These are phyloP conservation scores for Hemicentrotus pulcherrimus DNA, from an alignment of 35 echinoderm and acorn worm species.

Conservation along the genomic window DNA sequence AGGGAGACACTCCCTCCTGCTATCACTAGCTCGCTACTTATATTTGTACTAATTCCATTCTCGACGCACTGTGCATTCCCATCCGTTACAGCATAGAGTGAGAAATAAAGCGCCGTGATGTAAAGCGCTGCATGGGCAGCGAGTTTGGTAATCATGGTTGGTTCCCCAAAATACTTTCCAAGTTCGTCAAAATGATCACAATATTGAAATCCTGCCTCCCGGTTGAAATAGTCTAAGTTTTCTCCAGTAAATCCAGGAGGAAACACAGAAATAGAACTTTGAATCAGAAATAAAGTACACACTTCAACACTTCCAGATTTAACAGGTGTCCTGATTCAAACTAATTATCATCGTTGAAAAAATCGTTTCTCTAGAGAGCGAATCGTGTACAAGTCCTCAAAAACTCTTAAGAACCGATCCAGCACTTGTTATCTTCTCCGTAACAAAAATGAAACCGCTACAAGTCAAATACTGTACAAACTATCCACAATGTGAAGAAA, in stretches of 20 bases:
- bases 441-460: neutral
- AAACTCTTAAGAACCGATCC: neutral
- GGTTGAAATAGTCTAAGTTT: neutral
- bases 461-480: neutral
- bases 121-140: neutral
- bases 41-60: conserved; percentile 35
- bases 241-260: neutral
- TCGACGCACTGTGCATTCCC: conserved; percentile 30
- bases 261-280: neutral
- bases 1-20: conserved; percentile 6
- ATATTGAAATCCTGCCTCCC: neutral
- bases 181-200: neutral
- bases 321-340: neutral
- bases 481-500: neutral
- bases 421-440: neutral
- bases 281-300: neutral
- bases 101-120: neutral
- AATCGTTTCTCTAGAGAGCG: neutral
- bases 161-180: neutral
- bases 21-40: neutral
- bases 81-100: neutral
- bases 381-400: neutral
- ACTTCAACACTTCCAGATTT: neutral
- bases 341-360: neutral
- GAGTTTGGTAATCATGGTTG: neutral